Conservation (phyloP, 2,888 invertebrate genomes). For the Pseudoips prasinana region DNA sequence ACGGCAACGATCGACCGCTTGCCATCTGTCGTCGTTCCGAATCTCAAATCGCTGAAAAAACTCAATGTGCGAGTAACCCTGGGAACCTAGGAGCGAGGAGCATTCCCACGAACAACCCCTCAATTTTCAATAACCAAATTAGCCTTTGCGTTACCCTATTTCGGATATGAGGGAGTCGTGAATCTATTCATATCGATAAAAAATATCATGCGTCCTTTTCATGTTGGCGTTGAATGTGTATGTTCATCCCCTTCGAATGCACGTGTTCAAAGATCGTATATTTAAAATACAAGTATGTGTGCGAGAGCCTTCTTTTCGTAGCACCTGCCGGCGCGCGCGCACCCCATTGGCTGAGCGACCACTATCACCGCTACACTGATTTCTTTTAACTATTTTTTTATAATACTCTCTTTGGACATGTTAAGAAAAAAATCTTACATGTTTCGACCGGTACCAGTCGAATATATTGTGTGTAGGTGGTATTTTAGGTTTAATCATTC, state of each 20-base stretch:
- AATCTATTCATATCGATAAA: constrained; percentile 79
- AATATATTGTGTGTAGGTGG: constrained; percentile 78
- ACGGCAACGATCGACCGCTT: constrained; percentile 75
- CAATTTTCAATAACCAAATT: constrained; percentile 83
- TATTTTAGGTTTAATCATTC: constrained; percentile 65
- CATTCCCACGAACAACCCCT: constrained; percentile 86
- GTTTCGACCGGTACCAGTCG: constrained; percentile 74
- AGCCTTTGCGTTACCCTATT: constrained; percentile 83
- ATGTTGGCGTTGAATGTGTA: constrained; percentile 39
- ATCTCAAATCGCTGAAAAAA: constrained; percentile 75
- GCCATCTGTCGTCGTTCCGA: constrained; percentile 81
- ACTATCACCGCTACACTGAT: constrained; percentile 81
- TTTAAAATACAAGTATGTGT: constrained; percentile 65
- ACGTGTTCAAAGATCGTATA: constrained; percentile 80
- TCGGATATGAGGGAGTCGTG: constrained; percentile 81
- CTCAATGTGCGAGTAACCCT: constrained; percentile 82
- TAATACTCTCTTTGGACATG: constrained; percentile 71
- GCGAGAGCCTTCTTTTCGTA: constrained; percentile 59
- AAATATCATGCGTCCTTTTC: constrained; percentile 66
- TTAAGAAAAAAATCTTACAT: constrained; percentile 72
- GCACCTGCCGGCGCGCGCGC: constrained; percentile 77
- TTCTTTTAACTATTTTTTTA: constrained; percentile 79
- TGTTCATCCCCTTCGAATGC: constrained; percentile 78
- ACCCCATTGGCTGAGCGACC: constrained; percentile 69
- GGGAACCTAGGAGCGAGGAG: constrained; percentile 84